Conservation (phyloP, 2,888 invertebrate species). For the Zele albiditarsus region DNA sequence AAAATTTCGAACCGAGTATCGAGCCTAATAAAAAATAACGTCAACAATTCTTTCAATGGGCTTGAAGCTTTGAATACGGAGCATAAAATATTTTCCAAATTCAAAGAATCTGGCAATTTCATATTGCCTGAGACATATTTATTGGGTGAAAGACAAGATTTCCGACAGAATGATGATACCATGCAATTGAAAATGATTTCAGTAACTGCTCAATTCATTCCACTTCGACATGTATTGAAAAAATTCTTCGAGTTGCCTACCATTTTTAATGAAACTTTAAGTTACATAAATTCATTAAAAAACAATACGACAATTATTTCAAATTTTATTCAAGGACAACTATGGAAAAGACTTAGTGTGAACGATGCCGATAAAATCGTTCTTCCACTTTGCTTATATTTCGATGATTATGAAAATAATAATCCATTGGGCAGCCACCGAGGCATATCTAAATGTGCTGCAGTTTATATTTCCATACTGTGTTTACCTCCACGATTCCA, state of each 20-base stretch:
- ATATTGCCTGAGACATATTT: constrained; percentile 41
- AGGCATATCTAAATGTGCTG: constrained; percentile 53
- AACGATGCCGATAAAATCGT: constrained; percentile 41
- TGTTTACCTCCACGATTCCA: constrained; percentile 47
- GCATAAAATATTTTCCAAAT: constrained; percentile 39
- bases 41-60: too few relatives aligned
- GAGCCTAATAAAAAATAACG: background rate
- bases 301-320: constrained; percentile 34
- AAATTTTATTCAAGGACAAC: constrained; percentile 44
- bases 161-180: constrained; percentile 4
- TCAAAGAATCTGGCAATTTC: constrained; percentile 28
- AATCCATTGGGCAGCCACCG: constrained; percentile 51
- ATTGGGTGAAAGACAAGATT: constrained; percentile 43
- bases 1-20: constrained; percentile 14
- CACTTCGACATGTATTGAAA: constrained; percentile 36
- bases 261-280: constrained; percentile 35
- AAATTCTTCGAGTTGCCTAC: constrained; percentile 42
- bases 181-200: constrained; percentile 36
- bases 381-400: constrained; percentile 50
- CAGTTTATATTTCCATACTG: constrained; percentile 45
- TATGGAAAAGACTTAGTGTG: constrained; percentile 41
- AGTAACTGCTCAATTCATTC: constrained; percentile 43
- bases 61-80: constrained; percentile 32
- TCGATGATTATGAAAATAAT: constrained; percentile 53
- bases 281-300: constrained; percentile 37